These are phyloP conservation scores for Pasiphila rectangulata DNA, from an alignment of 2,888 invertebrate genomes.

Conservation along the genomic window DNA sequence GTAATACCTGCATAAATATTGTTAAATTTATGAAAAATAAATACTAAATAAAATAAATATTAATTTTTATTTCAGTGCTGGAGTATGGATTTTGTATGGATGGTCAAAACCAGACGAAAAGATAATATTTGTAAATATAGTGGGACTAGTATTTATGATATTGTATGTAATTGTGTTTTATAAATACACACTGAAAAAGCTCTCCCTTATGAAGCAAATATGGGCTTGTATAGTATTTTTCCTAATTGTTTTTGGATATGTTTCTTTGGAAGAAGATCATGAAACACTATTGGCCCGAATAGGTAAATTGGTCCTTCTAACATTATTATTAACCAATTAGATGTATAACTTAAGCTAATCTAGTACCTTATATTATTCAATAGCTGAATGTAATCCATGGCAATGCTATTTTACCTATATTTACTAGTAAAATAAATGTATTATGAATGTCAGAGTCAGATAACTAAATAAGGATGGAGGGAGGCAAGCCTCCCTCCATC, in stretches of 20 bases:
- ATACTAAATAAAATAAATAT: not conserved
- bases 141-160: constrained; percentile 86
- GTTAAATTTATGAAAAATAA: too few relatives aligned
- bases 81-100: constrained; percentile 91
- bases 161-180: constrained; percentile 86
- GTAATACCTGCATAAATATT: too few relatives aligned
- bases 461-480: too few relatives aligned
- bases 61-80: constrained; percentile 79
- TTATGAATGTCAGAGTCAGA: too few relatives aligned
- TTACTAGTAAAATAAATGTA: too few relatives aligned
- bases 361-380: too few relatives aligned
- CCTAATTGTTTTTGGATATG: constrained; percentile 79
- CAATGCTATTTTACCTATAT: too few relatives aligned
- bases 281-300: constrained; percentile 79
- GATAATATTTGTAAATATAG: constrained; percentile 86
- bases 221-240: constrained; percentile 75
- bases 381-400: too few relatives aligned
- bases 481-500: too few relatives aligned
- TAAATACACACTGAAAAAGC: constrained; percentile 86
- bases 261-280: constrained; percentile 77
- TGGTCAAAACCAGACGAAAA: constrained; percentile 85
- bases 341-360: too few relatives aligned
- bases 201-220: constrained; percentile 83
- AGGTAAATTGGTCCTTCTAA: constrained; percentile 69
- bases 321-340: not conserved